A percentile compares a stretch with the other conserved stretches of the same genome.
Evolutionary conservation across 2,113 vertebrate species (phyloP).

Genomic region (Ictidomys tridecemlineatus): DNA sequence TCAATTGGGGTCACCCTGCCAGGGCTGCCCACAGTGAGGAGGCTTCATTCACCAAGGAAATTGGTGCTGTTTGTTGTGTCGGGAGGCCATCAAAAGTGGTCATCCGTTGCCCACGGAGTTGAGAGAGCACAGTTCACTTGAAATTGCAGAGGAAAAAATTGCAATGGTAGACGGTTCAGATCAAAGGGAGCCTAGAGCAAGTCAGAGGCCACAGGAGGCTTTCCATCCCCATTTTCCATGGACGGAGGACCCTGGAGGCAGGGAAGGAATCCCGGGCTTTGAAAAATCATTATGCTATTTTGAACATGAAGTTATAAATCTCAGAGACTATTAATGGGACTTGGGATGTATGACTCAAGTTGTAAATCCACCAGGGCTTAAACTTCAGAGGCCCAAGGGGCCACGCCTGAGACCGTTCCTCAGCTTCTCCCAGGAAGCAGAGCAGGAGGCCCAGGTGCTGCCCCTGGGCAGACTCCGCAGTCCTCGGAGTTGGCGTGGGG

Average conservation of each 20-base stretch:
- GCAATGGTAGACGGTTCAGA: neutral
- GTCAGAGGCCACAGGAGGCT: neutral
- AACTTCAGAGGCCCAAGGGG: neutral
- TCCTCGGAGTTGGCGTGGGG: neutral
- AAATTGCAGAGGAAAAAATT: neutral
- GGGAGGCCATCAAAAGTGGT: neutral
- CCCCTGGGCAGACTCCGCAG: neutral
- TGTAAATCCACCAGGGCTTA: neutral
- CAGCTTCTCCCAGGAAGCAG: neutral
- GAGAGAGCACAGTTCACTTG: neutral
- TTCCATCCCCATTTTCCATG: neutral
- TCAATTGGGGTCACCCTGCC: neutral
- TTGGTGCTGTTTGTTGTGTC: neutral
- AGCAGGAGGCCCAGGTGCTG: too few relatives aligned
- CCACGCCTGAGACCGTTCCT: neutral
- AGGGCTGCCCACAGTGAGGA: neutral
- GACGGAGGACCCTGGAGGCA: neutral
- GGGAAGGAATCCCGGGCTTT: neutral
- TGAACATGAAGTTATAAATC: constrained; percentile 46
- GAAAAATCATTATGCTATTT: neutral
- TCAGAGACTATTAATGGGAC: constrained; percentile 40
- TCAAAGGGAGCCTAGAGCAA: neutral
- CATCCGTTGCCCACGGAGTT: fast-evolving
- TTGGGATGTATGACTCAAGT: constrained; percentile 58
- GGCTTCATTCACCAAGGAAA: neutral